These are phyloP conservation scores for Lonchura striata DNA, from an alignment of 2,113 vertebrate species.

Conservation along the genomic window DNA sequence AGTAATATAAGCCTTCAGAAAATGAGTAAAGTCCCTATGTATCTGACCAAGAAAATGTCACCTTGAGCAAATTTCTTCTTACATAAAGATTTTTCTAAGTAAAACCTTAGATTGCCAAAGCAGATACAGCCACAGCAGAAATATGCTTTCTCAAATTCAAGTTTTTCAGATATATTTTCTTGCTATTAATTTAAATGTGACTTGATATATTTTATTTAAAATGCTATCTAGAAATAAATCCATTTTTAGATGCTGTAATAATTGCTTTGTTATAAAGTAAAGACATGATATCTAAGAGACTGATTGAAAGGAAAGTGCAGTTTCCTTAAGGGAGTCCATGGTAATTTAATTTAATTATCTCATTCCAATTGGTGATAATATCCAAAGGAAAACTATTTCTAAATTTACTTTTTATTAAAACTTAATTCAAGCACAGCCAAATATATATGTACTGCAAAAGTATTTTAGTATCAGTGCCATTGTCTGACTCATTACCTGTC, in stretches of 20 bases:
- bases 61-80: constrained; percentile 54
- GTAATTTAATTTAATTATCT: constrained; percentile 43
- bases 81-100: constrained; percentile 24
- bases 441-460: background rate
- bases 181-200: constrained; percentile 2
- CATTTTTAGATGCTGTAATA: constrained; percentile 12
- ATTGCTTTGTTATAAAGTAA: constrained; percentile 37
- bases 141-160: background rate
- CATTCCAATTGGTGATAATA: background rate
- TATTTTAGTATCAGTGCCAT: background rate
- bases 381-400: constrained; percentile 37
- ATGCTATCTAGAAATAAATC: background rate
- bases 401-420: constrained; percentile 55
- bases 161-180: background rate
- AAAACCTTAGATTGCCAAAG: background rate
- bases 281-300: background rate
- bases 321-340: constrained; percentile 37
- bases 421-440: background rate
- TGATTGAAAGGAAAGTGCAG: constrained; percentile 28
- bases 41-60: constrained; percentile 42
- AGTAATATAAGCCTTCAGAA: constrained; percentile 52
- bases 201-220: constrained; percentile 20
- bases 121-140: background rate
- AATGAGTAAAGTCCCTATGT: constrained; percentile 2
- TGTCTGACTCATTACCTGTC: background rate